These are phyloP conservation scores for Apotomis capreana DNA, from an alignment of 2,888 invertebrate genomes.

Conservation along the genomic window DNA sequence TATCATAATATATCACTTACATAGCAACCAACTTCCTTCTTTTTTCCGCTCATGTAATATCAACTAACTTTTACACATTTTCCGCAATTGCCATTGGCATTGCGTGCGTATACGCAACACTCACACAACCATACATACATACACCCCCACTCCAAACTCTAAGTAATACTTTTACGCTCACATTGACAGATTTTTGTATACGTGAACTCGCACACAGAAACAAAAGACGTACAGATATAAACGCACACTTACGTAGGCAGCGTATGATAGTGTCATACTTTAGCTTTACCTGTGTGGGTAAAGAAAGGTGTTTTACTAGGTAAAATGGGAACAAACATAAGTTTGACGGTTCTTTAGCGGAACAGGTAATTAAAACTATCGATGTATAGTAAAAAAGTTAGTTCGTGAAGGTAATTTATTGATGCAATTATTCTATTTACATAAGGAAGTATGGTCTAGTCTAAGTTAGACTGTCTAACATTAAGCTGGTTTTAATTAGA, in stretches of 20 bases:
- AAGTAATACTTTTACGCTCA: slow-evolving; percentile 43
- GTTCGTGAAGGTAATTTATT: slow-evolving; percentile 36
- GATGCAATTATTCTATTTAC: slow-evolving; percentile 24
- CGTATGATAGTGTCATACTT: slow-evolving; percentile 37
- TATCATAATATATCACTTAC: slow-evolving; percentile 32
- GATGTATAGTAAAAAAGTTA: slow-evolving; percentile 46
- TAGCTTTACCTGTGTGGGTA: slow-evolving; percentile 65
- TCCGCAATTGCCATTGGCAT: slow-evolving; percentile 81
- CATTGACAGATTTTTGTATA: slow-evolving; percentile 21
- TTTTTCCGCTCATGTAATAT: slow-evolving; percentile 79
- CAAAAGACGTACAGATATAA: slow-evolving; percentile 32
- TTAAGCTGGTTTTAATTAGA: not conserved
- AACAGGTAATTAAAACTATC: slow-evolving; percentile 59
- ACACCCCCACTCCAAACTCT: slow-evolving; percentile 25
- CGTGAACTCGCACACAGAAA: slow-evolving; percentile 33
- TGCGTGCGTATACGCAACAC: slow-evolving; percentile 80
- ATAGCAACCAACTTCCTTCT: slow-evolving; percentile 33
- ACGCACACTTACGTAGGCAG: slow-evolving; percentile 42
- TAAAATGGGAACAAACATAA: slow-evolving; percentile 74
- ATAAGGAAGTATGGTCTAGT: slow-evolving; percentile 26
- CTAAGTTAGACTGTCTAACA: no score
- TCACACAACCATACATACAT: slow-evolving; percentile 56
- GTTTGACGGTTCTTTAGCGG: slow-evolving; percentile 59
- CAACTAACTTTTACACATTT: slow-evolving; percentile 69
- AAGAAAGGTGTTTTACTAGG: slow-evolving; percentile 80